Evolutionary conservation across 2,797 vertebrate species (phyloP).

Genomic region (Melanotaenia pygmaea): DNA sequence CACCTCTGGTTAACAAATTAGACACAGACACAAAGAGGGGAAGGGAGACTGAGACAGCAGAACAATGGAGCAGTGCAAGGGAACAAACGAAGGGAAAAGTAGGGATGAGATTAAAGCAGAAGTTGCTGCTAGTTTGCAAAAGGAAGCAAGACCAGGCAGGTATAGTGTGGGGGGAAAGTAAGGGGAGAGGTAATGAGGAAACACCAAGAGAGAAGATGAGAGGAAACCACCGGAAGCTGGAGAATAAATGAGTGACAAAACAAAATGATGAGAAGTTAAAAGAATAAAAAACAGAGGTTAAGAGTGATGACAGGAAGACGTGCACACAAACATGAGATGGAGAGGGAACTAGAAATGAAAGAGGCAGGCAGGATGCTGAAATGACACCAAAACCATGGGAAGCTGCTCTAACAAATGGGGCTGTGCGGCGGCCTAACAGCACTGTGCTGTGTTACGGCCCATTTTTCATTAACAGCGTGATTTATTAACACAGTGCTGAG

Average conservation of each 20-base stretch:
- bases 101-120: constrained; percentile 17
- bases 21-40: constrained; percentile 32
- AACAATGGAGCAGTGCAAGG: constrained; percentile 7
- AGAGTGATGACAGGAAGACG: constrained; percentile 16
- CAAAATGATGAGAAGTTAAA: constrained; percentile 18
- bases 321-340: neutral
- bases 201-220: neutral
- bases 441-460: constrained; percentile 46
- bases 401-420: constrained; percentile 62
- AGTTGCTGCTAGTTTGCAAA: neutral
- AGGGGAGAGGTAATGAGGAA: neutral
- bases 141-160: neutral
- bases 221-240: neutral
- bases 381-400: constrained; percentile 55
- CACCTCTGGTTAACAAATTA: constrained; percentile 64
- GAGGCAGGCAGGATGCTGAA: constrained; percentile 29
- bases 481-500: constrained; percentile 68
- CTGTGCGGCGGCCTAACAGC: constrained; percentile 43
- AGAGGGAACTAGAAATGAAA: neutral
- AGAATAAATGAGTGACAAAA: constrained; percentile 29
- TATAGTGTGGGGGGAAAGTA: neutral
- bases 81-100: constrained; percentile 18
- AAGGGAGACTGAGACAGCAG: neutral
- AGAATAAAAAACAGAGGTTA: constrained; percentile 24
- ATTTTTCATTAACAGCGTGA: constrained; percentile 69